These are phyloP conservation scores for Allobates femoralis DNA, from an alignment of 2,797 vertebrate species.

Conservation along the genomic window DNA sequence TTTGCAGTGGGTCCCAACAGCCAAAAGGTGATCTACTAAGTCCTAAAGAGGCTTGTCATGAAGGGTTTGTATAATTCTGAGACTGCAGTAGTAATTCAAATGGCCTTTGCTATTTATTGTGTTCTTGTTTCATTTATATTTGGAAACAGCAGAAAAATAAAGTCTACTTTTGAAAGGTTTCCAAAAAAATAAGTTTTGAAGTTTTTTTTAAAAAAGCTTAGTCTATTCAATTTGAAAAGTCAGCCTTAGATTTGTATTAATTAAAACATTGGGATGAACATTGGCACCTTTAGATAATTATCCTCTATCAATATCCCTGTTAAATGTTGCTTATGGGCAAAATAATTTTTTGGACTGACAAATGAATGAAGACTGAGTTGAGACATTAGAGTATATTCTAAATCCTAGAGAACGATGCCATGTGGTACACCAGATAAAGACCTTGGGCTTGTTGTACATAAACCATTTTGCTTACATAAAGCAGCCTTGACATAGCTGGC, in stretches of 20 bases:
- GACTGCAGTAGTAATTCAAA: too few species aligned
- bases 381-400: neutral
- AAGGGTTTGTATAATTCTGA: too few species aligned
- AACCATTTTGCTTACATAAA: slow-evolving; percentile 32
- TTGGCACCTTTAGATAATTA: neutral
- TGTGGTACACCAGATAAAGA: slow-evolving; percentile 32
- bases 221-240: neutral
- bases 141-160: too few species aligned
- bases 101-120: too few species aligned
- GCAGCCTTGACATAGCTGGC: slow-evolving; percentile 48
- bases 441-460: slow-evolving; percentile 31
- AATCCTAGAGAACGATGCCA: slow-evolving; percentile 35
- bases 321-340: neutral
- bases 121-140: too few species aligned
- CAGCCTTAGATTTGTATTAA: too few species aligned
- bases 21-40: too few species aligned
- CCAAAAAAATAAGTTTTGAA: too few species aligned
- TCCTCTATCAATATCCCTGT: neutral
- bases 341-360: slow-evolving; percentile 23
- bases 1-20: too few species aligned
- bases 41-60: too few species aligned
- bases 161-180: too few species aligned
- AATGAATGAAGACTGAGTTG: slow-evolving; percentile 2
- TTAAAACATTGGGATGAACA: neutral
- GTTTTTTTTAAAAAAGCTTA: neutral